phyloP scores from a whole-genome alignment of 2,113 vertebrate genomes.

The Nerophis ophidion region DNA sequence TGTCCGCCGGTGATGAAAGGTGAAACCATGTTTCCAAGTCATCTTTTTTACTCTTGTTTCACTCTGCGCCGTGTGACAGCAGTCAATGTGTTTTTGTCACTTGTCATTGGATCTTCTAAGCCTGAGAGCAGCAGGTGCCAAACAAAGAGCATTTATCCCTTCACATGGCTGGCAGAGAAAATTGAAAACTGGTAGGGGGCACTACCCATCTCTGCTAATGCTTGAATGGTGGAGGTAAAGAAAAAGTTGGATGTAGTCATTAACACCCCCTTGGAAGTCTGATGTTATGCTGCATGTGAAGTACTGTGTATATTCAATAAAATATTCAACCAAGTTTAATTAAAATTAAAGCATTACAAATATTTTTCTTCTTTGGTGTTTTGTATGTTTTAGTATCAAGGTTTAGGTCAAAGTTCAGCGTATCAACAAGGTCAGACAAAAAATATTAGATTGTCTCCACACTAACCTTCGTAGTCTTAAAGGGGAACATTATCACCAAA shows the following conservation, averaged over 20 bases:
- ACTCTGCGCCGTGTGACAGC: constrained; percentile 40
- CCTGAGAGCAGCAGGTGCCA: constrained; percentile 36
- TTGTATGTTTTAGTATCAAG: too few species aligned
- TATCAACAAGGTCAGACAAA: too few species aligned
- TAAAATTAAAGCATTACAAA: too few species aligned
- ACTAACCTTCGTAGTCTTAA: too few species aligned
- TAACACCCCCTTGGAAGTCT: not conserved
- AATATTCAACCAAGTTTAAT: too few species aligned
- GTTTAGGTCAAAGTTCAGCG: too few species aligned
- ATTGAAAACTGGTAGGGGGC: constrained; percentile 35
- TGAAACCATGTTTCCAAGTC: constrained; percentile 34
- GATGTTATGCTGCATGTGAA: too few species aligned
- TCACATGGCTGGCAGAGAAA: constrained; percentile 41
- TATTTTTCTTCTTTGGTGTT: too few species aligned
- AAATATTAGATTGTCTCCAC: too few species aligned
- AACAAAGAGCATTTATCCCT: constrained; percentile 49
- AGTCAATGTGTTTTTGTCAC: constrained; percentile 46
- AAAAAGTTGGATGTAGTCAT: not conserved
- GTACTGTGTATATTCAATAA: too few species aligned
- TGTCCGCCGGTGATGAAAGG: constrained; percentile 30
- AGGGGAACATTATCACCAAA: too few species aligned
- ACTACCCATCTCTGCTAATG: not conserved
- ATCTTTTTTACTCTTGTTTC: constrained; percentile 28
- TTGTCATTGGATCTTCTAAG: constrained; percentile 33
- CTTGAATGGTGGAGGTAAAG: constrained; percentile 2